Conservation (phyloP, 1,140 invertebrate genomes). For the Drosophila suzukii region DNA sequence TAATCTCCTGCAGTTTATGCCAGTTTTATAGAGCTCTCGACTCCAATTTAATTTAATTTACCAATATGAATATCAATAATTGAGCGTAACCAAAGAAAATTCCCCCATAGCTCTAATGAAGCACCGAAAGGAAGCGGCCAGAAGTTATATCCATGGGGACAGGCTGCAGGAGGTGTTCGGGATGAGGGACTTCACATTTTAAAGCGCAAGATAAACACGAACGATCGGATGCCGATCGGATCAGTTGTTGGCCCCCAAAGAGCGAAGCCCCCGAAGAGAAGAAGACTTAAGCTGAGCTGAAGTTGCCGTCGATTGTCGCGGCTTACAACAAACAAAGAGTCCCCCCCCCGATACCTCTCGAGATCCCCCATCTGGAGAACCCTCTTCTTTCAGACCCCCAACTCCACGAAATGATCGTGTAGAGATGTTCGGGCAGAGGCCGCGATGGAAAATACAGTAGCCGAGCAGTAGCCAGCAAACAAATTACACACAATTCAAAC, state of each 20-base stretch:
- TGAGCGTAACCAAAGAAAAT: constrained; percentile 23
- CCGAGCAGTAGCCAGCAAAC: constrained; percentile 76
- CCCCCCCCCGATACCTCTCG: not conserved
- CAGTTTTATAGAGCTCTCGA: constrained; percentile 9
- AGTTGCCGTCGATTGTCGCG: constrained; percentile 54
- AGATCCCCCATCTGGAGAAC: not conserved
- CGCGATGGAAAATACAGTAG: constrained; percentile 72
- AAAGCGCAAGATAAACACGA: constrained; percentile 73
- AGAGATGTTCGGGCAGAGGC: constrained; percentile 46
- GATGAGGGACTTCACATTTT: constrained; percentile 48
- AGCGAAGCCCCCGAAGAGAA: constrained; percentile 8
- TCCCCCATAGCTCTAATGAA: constrained; percentile 29
- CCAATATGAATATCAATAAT: constrained; percentile 52
- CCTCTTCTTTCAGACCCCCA: not conserved
- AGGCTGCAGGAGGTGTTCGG: not conserved
- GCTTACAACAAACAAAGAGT: constrained; percentile 72
- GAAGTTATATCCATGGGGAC: constrained; percentile 9
- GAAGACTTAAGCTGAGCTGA: not conserved
- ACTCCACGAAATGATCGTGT: constrained; percentile 47
- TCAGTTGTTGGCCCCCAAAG: constrained; percentile 32
- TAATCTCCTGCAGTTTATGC: constrained; percentile 3
- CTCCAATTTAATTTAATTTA: constrained; percentile 46
- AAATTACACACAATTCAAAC: constrained; percentile 82
- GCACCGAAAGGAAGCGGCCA: constrained; percentile 26
- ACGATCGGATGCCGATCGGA: constrained; percentile 66